Percentiles rank a stretch among this genome's conserved stretches.
Conservation (phyloP, 2,888 invertebrate genomes). For the Nephrotoma appendiculata region DNA sequence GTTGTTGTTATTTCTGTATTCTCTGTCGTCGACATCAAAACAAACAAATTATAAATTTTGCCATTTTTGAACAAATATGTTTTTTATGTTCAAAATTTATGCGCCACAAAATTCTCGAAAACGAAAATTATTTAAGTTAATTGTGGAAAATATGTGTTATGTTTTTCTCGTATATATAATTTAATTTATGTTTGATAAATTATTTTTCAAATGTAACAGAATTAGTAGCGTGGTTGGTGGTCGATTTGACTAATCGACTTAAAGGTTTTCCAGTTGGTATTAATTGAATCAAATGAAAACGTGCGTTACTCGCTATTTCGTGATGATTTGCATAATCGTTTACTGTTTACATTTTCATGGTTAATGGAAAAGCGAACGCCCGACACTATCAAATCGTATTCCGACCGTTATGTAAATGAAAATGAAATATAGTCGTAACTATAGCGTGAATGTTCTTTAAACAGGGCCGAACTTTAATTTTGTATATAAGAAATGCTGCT, state of each 20-base stretch:
- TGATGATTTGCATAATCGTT: not conserved
- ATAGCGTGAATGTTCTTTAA: not conserved
- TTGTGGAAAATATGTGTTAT: not conserved
- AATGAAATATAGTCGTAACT: not conserved
- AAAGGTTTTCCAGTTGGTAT: not conserved
- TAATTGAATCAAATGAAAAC: too few relatives aligned
- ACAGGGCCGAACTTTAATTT: not conserved
- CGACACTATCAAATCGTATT: not conserved
- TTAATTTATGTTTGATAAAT: not conserved
- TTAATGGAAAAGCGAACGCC: not conserved
- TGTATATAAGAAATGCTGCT: not conserved
- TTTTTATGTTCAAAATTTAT: not conserved
- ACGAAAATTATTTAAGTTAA: not conserved
- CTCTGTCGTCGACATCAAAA: not conserved
- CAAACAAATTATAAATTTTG: not conserved
- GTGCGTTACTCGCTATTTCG: not conserved
- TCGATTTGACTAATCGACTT: not conserved
- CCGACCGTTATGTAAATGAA: not conserved
- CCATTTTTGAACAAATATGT: not conserved
- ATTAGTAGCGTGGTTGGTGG: not conserved
- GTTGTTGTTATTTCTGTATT: not conserved
- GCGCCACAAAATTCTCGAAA: not conserved
- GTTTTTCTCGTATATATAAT: not conserved
- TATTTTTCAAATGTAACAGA: not conserved
- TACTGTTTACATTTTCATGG: not conserved